Base-by-base conservation (phyloP, 1,140 invertebrate species). In the Delia radicum region DNA sequence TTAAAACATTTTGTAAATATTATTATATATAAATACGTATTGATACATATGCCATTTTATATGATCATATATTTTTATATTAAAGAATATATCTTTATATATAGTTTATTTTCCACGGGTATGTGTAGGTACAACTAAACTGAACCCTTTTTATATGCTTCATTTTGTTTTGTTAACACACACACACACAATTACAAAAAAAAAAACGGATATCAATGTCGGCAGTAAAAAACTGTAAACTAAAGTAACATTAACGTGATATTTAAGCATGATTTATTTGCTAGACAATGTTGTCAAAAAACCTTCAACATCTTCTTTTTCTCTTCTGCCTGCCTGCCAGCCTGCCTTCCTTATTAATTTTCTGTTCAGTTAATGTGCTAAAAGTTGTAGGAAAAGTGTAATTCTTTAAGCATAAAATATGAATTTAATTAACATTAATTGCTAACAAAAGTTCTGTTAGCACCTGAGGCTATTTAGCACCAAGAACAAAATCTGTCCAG, bases 341-440 rank as follows among this genome's bases (percentile, higher is more conserved):
- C 15, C 5, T 8, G 5, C 48, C 15, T 42, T 13, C 10, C 37
- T 42, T 42, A 15, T 42, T 42, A 8, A 42, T 42, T 42, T 42
- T 42, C 37, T n/a, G n/a, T 15, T 10, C 37, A 3, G 3, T 42
- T 42, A 42, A 42, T 42, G 37, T 3, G 37, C 37, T 42, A 10
- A 42, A 55, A 55, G 7, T 55, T 18, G 3, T 4, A 37, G 13
- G 13, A 37, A 37, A 55, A 24, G 15, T 21, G n/a, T 55, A 55
- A 55, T 55, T 55, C 24, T 18, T 55, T 7, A 55, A 55, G 48
- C 48, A 55, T 55, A 55, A 55, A 55, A 55, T 55, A 55, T 55
- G 48, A 55, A 55, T 55, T 55, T 55, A 55, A 55, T 55, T 55
- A 55, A 55, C 48, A 55, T 55, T 55, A 55, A 55, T 55, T 18